Evolutionary conservation across 1,140 invertebrate genomes (phyloP).

Genomic region (Papilio xuthus): DNA sequence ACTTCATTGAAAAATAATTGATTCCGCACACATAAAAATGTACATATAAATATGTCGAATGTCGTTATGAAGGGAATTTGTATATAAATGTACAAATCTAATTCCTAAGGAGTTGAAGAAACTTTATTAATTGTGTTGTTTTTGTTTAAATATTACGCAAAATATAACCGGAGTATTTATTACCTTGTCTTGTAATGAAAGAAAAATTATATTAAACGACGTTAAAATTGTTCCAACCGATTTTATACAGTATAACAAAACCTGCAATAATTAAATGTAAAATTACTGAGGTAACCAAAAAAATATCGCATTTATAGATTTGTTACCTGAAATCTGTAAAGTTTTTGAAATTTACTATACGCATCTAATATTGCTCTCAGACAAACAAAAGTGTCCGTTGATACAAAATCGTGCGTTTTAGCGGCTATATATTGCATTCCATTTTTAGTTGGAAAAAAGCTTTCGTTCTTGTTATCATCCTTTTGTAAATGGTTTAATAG

Average conservation of each 20-base stretch:
- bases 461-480: slow-evolving; percentile 7
- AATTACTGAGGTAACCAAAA: not conserved
- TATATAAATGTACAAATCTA: slow-evolving; percentile 39
- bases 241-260: slow-evolving; percentile 52
- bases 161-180: slow-evolving; percentile 36
- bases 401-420: slow-evolving; percentile 48
- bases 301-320: not conserved
- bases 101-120: slow-evolving; percentile 29
- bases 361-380: slow-evolving; percentile 54
- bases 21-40: slow-evolving; percentile 48
- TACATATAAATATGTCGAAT: slow-evolving; percentile 42
- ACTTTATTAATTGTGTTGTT: not conserved
- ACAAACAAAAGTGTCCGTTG: slow-evolving; percentile 52
- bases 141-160: slow-evolving; percentile 9
- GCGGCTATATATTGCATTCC: slow-evolving; percentile 48
- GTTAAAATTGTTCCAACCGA: slow-evolving; percentile 46
- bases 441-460: slow-evolving; percentile 41
- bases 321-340: slow-evolving; percentile 49
- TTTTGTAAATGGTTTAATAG: slow-evolving; percentile 50
- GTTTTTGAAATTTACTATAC: slow-evolving; percentile 47
- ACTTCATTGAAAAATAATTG: slow-evolving; percentile 56
- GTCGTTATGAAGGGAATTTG: slow-evolving; percentile 36
- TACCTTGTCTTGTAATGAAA: slow-evolving; percentile 56
- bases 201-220: slow-evolving; percentile 49
- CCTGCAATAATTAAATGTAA: slow-evolving; percentile 42